Conservation (phyloP, 2,113 vertebrate species). For the Pardalotus punctatus region DNA sequence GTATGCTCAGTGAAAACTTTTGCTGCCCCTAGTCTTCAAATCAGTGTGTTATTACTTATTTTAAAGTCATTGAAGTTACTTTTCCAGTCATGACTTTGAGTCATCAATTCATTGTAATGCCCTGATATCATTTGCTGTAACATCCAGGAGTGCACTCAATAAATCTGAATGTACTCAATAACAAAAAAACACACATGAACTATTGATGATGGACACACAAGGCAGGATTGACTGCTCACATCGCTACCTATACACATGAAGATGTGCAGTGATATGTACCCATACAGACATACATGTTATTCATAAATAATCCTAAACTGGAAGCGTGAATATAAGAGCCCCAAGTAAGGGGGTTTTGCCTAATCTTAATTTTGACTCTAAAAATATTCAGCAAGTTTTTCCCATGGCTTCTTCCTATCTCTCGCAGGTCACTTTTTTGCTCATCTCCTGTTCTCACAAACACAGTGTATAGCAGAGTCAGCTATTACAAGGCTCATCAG, state of each 20-base stretch:
- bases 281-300: not conserved
- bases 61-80: not conserved
- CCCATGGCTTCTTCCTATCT: not conserved
- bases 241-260: not conserved
- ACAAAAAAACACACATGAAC: not conserved
- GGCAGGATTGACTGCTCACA: not conserved
- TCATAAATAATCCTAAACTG: not conserved
- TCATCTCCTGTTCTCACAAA: conserved; percentile 3
- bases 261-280: not conserved
- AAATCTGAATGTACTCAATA: not conserved
- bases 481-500: conserved; percentile 24
- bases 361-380: not conserved
- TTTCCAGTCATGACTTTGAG: not conserved
- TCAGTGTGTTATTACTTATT: not conserved
- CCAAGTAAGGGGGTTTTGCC: not conserved
- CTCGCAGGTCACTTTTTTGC: not conserved
- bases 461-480: not conserved
- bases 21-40: not conserved
- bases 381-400: not conserved
- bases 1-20: not conserved
- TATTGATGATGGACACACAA: not conserved
- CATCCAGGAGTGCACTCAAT: not conserved
- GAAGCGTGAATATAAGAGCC: not conserved
- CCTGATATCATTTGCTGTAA: not conserved
- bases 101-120: not conserved